These are phyloP conservation scores for Sinelater perroti DNA, from an alignment of 2,888 invertebrate genomes.

Conservation along the genomic window DNA sequence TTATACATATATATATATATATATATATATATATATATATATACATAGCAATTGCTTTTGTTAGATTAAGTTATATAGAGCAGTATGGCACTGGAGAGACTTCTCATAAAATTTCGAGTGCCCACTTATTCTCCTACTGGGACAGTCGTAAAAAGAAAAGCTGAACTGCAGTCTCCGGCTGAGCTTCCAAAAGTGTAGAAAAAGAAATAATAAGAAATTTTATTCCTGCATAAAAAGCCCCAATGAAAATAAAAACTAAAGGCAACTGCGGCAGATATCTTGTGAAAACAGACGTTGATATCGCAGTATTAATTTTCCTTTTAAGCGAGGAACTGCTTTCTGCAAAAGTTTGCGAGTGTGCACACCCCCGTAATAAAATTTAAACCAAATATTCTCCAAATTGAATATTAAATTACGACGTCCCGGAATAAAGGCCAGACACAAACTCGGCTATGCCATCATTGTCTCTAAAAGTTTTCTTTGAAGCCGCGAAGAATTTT, in stretches of 20 bases:
- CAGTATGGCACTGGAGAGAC: neutral
- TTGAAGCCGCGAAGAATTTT: constrained; percentile 8
- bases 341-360: too few relatives aligned
- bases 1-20: too few relatives aligned
- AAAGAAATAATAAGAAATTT: constrained; percentile 17
- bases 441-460: neutral
- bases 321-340: too few relatives aligned
- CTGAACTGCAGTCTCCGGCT: constrained; percentile 12
- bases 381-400: too few relatives aligned
- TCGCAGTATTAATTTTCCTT: neutral
- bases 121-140: constrained; percentile 13
- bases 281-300: constrained; percentile 2
- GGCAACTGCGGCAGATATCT: constrained; percentile 5
- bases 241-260: constrained; percentile 14
- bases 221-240: constrained; percentile 17
- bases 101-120: neutral
- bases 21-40: too few relatives aligned
- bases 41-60: neutral
- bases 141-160: constrained; percentile 12
- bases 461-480: neutral
- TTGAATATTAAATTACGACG: too few relatives aligned
- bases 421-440: neutral
- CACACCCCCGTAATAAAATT: too few relatives aligned
- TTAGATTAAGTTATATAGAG: constrained; percentile 5
- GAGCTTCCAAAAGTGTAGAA: constrained; percentile 14